Conservation (phyloP, 2,888 invertebrate genomes). For the Colletes collaris region DNA sequence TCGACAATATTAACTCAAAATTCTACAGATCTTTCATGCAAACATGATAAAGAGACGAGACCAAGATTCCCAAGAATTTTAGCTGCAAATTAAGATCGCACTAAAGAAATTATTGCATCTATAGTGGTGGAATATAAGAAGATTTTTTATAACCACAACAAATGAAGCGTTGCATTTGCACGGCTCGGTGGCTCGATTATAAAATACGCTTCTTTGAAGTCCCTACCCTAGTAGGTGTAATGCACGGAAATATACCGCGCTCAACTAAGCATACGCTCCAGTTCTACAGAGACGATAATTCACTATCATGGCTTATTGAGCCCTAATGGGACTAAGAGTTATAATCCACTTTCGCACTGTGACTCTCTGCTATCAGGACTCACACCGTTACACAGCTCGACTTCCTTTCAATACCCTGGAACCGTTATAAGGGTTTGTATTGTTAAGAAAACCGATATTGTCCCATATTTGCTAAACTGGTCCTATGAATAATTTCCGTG, state of each 20-base stretch:
- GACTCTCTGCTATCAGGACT: constrained; percentile 17
- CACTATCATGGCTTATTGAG: constrained; percentile 63
- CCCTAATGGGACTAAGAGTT: constrained; percentile 45
- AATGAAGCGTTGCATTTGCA: constrained; percentile 62
- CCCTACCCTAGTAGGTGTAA: constrained; percentile 48
- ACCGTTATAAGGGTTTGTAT: neutral
- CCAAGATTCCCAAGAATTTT: neutral
- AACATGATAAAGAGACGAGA: no score
- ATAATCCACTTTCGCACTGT: constrained; percentile 54
- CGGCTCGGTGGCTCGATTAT: constrained; percentile 57
- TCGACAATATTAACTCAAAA: no score
- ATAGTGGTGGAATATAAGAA: constrained; percentile 30
- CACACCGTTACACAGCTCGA: constrained; percentile 7
- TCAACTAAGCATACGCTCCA: constrained; percentile 53
- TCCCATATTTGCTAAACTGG: no score
- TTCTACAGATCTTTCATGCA: no score
- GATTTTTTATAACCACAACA: constrained; percentile 53
- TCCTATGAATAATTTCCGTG: no score
- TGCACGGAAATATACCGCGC: constrained; percentile 49
- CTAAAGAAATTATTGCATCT: constrained; percentile 14
- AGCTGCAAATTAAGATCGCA: constrained; percentile 11
- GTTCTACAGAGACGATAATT: constrained; percentile 68
- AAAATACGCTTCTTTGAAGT: constrained; percentile 65
- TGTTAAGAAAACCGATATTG: neutral
- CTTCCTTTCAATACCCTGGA: neutral